phyloP scores from a whole-genome alignment of 2,888 invertebrate genomes.

The Drosophila macrospina region DNA sequence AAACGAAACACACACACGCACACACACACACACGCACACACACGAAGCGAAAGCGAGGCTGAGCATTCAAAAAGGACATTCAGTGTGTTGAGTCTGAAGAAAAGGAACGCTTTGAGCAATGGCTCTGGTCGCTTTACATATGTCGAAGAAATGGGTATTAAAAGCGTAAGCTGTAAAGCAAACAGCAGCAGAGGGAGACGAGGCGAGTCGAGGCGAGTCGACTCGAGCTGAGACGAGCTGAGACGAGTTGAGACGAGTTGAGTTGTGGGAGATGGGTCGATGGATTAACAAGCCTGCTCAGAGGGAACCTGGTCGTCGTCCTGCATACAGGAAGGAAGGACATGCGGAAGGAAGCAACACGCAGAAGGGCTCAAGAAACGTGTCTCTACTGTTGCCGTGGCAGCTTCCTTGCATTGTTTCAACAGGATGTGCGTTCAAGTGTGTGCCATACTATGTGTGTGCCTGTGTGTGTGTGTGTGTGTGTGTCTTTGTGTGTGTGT shows the following conservation, averaged over 20 bases:
- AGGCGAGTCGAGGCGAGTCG: neutral
- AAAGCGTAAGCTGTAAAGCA: constrained; percentile 60
- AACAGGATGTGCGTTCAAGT: constrained; percentile 64
- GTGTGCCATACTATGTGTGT: constrained; percentile 18
- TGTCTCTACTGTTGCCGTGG: constrained; percentile 59
- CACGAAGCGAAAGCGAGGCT: constrained; percentile 14
- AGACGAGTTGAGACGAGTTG: neutral
- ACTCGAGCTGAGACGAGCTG: no score
- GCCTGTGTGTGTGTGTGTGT: constrained; percentile 17
- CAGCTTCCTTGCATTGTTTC: constrained; percentile 49
- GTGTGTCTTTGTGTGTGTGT: constrained; percentile 31
- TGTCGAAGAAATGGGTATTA: constrained; percentile 54
- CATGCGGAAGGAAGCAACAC: constrained; percentile 67
- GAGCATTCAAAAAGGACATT: constrained; percentile 60
- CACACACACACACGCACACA: neutral
- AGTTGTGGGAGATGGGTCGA: constrained; percentile 1
- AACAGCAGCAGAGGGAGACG: constrained; percentile 36
- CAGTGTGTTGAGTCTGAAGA: constrained; percentile 33
- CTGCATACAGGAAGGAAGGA: constrained; percentile 40
- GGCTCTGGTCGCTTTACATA: constrained; percentile 52
- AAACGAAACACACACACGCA: constrained; percentile 6
- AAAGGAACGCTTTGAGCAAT: constrained; percentile 57
- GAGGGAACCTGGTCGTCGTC: constrained; percentile 17
- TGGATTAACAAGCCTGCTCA: constrained; percentile 47
- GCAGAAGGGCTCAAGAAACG: constrained; percentile 63